Percentiles rank a stretch among this genome's conserved stretches.
Conservation (phyloP, 2,888 invertebrate genomes). For the Agonopterix alstromeriana region DNA sequence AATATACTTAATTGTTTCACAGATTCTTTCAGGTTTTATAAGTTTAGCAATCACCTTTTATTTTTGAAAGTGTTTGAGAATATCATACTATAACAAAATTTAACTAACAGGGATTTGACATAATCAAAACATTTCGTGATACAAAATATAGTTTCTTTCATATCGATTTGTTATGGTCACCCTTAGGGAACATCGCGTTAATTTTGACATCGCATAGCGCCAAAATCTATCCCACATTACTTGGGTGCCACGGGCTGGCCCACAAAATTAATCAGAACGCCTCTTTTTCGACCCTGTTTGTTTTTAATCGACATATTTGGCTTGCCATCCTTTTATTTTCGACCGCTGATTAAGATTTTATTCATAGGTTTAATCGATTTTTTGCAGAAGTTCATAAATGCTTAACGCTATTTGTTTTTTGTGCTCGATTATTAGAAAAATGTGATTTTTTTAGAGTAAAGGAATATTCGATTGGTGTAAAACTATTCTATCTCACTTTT, state of each 20-base stretch:
- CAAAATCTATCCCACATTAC: slow-evolving; percentile 48
- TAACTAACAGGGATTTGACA: no score
- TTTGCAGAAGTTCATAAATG: slow-evolving; percentile 23
- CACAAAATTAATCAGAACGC: slow-evolving; percentile 68
- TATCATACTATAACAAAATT: no score
- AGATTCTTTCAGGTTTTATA: no score
- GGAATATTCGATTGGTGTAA: no score
- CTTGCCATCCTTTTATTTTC: slow-evolving; percentile 38
- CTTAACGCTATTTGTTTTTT: slow-evolving; percentile 9
- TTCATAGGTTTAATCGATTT: slow-evolving; percentile 49
- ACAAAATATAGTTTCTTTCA: no score
- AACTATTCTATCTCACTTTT: not conserved
- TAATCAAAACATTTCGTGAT: no score
- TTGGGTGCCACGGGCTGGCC: slow-evolving; percentile 39
- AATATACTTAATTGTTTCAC: no score
- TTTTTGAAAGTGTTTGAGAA: no score
- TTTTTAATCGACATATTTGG: slow-evolving; percentile 60
- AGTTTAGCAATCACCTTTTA: no score
- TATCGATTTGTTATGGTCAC: slow-evolving; percentile 24
- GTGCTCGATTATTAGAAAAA: slow-evolving; percentile 1
- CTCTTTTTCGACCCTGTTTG: slow-evolving; percentile 67
- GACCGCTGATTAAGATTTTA: slow-evolving; percentile 73
- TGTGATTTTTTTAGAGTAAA: not conserved
- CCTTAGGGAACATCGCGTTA: slow-evolving; percentile 42
- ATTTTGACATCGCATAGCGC: slow-evolving; percentile 58